Percentiles rank a stretch among this genome's conserved stretches.
These are phyloP conservation scores for Saccostrea echinata DNA, from an alignment of 1,140 invertebrate species.

Conservation along the genomic window DNA sequence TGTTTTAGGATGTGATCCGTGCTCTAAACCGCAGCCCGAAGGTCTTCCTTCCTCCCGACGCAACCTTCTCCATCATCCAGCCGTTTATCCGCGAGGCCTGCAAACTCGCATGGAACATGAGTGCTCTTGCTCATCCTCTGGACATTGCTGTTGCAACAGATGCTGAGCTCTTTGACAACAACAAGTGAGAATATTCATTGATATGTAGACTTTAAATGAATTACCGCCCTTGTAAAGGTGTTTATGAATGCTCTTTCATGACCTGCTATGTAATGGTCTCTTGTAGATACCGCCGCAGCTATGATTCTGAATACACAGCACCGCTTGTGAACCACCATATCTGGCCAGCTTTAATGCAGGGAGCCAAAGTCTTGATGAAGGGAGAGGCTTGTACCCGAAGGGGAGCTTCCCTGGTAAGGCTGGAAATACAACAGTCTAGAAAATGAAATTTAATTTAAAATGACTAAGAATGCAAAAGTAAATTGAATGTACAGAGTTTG, in stretches of 20 bases:
- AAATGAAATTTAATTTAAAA: background rate
- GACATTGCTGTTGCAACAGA: slow-evolving; percentile 77
- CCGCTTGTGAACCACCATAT: slow-evolving; percentile 79
- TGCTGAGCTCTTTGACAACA: slow-evolving; percentile 79
- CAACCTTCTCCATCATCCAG: slow-evolving; percentile 74
- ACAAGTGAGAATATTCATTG: slow-evolving; percentile 71
- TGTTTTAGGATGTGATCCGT: slow-evolving; percentile 77
- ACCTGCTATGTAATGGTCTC: slow-evolving; percentile 27
- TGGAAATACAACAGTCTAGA: background rate
- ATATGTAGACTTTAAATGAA: too few species aligned
- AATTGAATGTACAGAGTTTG: background rate
- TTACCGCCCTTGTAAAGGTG: background rate
- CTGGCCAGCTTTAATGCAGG: slow-evolving; percentile 78
- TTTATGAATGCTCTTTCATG: background rate
- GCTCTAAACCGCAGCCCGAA: slow-evolving; percentile 76
- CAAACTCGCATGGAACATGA: slow-evolving; percentile 79
- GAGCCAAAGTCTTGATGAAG: slow-evolving; percentile 73
- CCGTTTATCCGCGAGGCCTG: slow-evolving; percentile 79
- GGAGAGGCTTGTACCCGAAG: slow-evolving; percentile 77
- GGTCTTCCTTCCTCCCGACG: slow-evolving; percentile 76
- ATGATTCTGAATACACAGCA: slow-evolving; percentile 79
- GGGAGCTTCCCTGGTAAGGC: slow-evolving; percentile 74
- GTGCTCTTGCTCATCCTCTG: slow-evolving; percentile 77
- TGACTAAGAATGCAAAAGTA: background rate
- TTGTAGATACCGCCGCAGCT: slow-evolving; percentile 79